Evolutionary conservation across 2,888 invertebrate species (phyloP), one percentile per base, ranked within the genome.

Genomic region (Phortica okadai): DNA sequence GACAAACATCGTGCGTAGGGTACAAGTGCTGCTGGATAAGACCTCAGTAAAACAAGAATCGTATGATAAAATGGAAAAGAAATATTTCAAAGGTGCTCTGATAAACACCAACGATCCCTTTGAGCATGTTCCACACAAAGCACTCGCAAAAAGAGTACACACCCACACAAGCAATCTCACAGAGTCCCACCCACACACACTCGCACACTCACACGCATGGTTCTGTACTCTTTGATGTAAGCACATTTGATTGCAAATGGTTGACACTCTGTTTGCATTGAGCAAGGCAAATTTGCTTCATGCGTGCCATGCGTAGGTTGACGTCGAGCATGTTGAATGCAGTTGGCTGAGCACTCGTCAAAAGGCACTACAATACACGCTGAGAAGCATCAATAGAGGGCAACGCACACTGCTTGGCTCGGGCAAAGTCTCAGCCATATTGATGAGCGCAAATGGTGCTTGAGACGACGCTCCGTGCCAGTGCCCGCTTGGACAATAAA

Each of bases 241-340:
- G 42, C 42, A 44, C 67, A 44, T 67, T 67, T 42, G 67, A 67
- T 67, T 42, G n/a, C 44, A 67, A 67, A 44, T 16, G 42, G 66
- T 41, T 59, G 21, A 6, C 16, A 62, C 21, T 62, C 42, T 67
- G 44, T 67, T 41, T 67, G 33, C 25, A 62, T 62, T 59, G 59
- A 21, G 8, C 16, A 16, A 14, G 21, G 21, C 14, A 8, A 21
- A 8, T 59, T 62, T n/a, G 8, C 62, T 21, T 56, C 3, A 56
- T 16, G 56, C 56, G 16, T 56, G 56, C 6, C n/a, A 16, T 56
- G 56, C 56, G 11, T 10, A 56, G n/a, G 16, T 33, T 33, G 33
- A 33, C 33, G 33, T 33, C 21, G 21, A 21, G 21, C 21, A 21
- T 33, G 33, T 33, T 33, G 33, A 21, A 0, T 33, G 33, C 33